Evolutionary conservation across 2,113 vertebrate genomes (phyloP).

Genomic region (Grallaria varia): DNA sequence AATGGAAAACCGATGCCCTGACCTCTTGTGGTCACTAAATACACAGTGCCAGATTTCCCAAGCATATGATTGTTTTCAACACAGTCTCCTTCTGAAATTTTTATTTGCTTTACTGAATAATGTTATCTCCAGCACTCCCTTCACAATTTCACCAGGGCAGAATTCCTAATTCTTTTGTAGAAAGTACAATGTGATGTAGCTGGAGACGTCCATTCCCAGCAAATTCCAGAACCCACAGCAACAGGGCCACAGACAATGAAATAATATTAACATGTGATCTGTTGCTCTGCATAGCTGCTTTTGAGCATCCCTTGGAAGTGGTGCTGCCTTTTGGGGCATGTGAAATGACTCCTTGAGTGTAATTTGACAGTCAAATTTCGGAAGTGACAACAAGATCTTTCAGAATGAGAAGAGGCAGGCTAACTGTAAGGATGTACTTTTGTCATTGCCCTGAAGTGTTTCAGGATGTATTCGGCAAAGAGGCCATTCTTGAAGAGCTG

Average conservation of each 20-base stretch:
- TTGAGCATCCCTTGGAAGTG: neutral
- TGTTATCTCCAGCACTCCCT: neutral
- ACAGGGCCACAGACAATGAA: neutral
- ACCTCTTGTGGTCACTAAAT: slow-evolving; percentile 60
- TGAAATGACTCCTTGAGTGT: neutral
- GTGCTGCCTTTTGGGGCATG: neutral
- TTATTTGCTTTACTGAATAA: neutral
- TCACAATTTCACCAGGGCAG: neutral
- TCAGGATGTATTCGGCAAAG: neutral
- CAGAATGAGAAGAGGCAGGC: neutral
- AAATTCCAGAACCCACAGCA: neutral
- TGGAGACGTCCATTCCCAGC: neutral
- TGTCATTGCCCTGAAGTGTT: neutral
- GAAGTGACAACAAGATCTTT: neutral
- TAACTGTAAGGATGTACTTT: neutral
- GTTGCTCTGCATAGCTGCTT: neutral
- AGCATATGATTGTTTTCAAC: slow-evolving; percentile 3
- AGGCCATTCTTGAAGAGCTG: slow-evolving; percentile 16
- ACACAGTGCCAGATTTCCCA: slow-evolving; percentile 17
- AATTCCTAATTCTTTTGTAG: neutral
- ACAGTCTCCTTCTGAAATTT: neutral
- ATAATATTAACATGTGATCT: neutral
- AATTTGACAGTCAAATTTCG: neutral
- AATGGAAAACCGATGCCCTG: slow-evolving; percentile 25
- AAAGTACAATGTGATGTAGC: neutral